phyloP scores from a whole-genome alignment of 1,140 invertebrate species.

The Carcinoscorpius rotundicauda region DNA sequence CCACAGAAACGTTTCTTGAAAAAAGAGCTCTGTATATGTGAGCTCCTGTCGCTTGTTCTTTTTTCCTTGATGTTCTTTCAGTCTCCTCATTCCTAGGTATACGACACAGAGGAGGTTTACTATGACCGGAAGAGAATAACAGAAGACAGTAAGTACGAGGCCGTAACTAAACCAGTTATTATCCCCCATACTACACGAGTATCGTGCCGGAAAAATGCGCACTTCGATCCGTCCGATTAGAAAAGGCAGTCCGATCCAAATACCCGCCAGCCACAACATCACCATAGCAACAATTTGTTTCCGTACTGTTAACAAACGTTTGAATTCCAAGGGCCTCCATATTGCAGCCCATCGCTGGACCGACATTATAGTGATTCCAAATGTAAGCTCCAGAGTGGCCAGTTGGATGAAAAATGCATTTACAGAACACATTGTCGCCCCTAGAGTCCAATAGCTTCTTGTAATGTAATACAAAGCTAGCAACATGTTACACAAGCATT shows the following conservation, averaged over 20 bases:
- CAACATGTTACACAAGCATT: conserved; percentile 13
- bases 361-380: conserved; percentile 9
- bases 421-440: conserved; percentile 3
- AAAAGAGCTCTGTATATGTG: conserved; percentile 11
- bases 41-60: conserved; percentile 7
- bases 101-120: conserved; percentile 2
- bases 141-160: conserved; percentile 11
- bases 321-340: conserved; percentile 12
- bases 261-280: conserved; percentile 9
- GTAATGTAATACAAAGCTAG: conserved; percentile 8
- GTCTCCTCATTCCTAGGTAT: conserved; percentile 6
- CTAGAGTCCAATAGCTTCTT: conserved; percentile 7
- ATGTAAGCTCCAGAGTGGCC: conserved; percentile 15
- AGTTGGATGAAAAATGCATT: conserved; percentile 11
- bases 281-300: conserved; percentile 16
- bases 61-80: conserved; percentile 8
- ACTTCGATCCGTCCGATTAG: conserved; percentile 6
- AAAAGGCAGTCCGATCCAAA: conserved; percentile 11
- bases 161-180: conserved; percentile 7
- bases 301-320: conserved; percentile 11
- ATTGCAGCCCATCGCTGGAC: conserved; percentile 8
- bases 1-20: conserved; percentile 13
- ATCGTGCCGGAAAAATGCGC: conserved; percentile 8
- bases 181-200: conserved; percentile 10
- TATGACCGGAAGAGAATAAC: conserved; percentile 7